Evolutionary conservation across 2,888 invertebrate genomes (phyloP), one percentile per base, ranked within the genome.

Genomic region (Netelia melanura): DNA sequence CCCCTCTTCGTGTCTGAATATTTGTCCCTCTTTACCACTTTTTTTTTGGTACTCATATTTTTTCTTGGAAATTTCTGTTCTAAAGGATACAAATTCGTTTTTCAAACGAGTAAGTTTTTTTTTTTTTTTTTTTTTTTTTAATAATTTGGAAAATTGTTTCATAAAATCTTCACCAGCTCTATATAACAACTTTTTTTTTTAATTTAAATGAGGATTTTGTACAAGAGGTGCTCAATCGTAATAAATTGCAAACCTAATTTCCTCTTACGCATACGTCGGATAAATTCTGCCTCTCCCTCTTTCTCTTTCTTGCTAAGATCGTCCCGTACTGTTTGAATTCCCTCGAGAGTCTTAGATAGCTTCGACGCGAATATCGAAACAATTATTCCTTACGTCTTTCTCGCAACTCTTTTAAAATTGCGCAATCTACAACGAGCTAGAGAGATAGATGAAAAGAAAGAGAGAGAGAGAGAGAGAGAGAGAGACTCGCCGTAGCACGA

Each of bases 311-410:
- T 30, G 30, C 5, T 30, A 2, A 30, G 48, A 14, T 14, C 6
- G 48, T 48, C 48, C 11, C 10, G 11, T 48, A 48, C 14, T 48
- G 48, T 10, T 48, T 48, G 23, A 68, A 80, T 72, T 64, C 62
- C 48, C 21, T 70, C 54, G 56, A 83, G 65, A 54, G 67, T 77
- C 70, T 21, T 65, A 54, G 56, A 48, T 62, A 74, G 70, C 65
- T 71, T 84, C 64, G 67, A 70, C 65, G 80, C 76, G 78, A 87
- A 85, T 86, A 87, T 86, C 83, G 84, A 86, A 87, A 87, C 88
- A 88, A 88, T 88, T 88, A 87, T 86, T 87, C 83, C 84, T 79
- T 79, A 74, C 85, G 85, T 84, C 75, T 83, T 68, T 85, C 79
- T 80, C 81, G 85, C 87, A 85, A 86, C 79, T 85, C 81, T 83